Percentiles rank a stretch among this genome's conserved stretches.
phyloP scores from a whole-genome alignment of 2,113 vertebrate genomes.

The Setophaga coronata region DNA sequence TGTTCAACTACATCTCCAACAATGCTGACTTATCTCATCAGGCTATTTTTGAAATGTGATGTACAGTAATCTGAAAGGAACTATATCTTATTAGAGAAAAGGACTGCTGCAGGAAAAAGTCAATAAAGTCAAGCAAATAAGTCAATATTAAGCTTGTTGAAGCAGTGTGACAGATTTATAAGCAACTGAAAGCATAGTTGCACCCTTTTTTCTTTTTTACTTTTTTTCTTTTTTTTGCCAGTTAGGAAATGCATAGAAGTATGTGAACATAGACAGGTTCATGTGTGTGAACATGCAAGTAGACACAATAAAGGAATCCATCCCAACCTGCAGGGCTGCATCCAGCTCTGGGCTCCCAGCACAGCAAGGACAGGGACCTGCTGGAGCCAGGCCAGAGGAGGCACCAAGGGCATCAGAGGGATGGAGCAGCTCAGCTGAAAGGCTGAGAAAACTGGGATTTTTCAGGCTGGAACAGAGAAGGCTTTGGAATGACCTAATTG shows the following conservation, averaged over 20 bases:
- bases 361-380: background rate
- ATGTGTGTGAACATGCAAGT: no score
- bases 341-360: background rate
- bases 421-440: background rate
- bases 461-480: accelerated
- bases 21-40: background rate
- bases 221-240: background rate
- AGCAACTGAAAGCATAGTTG: background rate
- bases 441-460: accelerated
- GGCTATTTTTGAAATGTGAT: background rate
- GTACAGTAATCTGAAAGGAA: background rate
- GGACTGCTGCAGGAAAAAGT: background rate
- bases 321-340: background rate
- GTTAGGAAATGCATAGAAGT: background rate
- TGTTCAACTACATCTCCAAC: background rate
- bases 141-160: background rate
- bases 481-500: accelerated
- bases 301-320: background rate
- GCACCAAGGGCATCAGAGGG: background rate
- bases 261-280: background rate
- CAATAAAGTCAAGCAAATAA: background rate
- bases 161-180: background rate
- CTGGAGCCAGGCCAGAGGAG: background rate
- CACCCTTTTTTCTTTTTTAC: background rate
- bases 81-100: background rate